Conservation (phyloP, 2,113 vertebrate species). For the Sebastes schlegelii region DNA sequence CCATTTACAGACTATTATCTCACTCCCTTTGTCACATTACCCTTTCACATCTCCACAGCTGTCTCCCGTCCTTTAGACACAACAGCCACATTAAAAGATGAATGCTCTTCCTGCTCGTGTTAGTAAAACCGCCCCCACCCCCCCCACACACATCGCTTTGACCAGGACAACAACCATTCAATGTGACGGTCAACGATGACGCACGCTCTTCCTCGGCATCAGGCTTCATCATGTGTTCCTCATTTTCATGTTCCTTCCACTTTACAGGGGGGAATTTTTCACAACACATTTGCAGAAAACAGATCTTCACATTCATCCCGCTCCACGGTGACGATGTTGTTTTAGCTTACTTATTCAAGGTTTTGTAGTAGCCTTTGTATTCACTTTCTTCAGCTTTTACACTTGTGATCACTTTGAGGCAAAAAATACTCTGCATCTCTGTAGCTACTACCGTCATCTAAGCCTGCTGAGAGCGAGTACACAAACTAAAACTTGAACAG, state of each 20-base stretch:
- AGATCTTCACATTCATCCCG: constrained; percentile 1
- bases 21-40: constrained; percentile 42
- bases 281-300: constrained; percentile 36
- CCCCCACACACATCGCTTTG: background rate
- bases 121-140: background rate
- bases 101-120: background rate
- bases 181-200: constrained; percentile 11
- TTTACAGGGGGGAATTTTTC: constrained; percentile 28
- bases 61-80: background rate
- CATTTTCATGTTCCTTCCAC: constrained; percentile 32
- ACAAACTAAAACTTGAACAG: background rate
- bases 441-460: background rate
- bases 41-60: background rate
- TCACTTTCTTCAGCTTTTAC: background rate
- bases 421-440: background rate
- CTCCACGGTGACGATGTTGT: background rate
- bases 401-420: background rate
- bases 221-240: constrained; percentile 43
- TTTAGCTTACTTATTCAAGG: background rate
- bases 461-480: background rate
- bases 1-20: constrained; percentile 39
- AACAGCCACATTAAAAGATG: background rate
- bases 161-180: background rate
- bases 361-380: constrained; percentile 8
- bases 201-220: background rate